Base-by-base conservation (phyloP, 2,113 vertebrate genomes). In the Reinhardtius hippoglossoides region DNA sequence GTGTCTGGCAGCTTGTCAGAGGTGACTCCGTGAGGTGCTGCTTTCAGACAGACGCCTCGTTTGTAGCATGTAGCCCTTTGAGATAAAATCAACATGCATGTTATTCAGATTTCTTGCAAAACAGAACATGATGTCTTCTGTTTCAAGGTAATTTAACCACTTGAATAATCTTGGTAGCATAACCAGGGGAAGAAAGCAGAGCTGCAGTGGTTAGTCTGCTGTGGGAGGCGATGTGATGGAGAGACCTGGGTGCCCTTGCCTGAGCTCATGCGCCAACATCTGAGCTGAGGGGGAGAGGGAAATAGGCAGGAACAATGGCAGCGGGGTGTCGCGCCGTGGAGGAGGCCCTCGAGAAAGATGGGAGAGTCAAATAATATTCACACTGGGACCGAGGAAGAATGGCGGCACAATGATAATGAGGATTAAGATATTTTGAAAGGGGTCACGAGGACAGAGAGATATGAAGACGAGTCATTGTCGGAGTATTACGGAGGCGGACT, bases 351-450 rank as follows among this genome's bases (percentile, higher is more conserved):
- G 67, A 59, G 74, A 46, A 70, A 64, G 60, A 62, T 50, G 40
- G 12, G 16, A 67, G 37, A 88, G 73, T 78, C 31, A 68, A 89
- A 87, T 91, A 52, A 13, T 14, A 75, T 78, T 83, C 9, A 44
- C 63, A 69, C 23, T 35, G 67, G 56, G 62, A 67, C 67, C 0
- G 5, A 58, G 37, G 56, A 74, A 78, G 66, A 55, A 54, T 42
- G 71, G 52, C 16, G 71, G 52, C 16, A 21, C 21, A 64, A 54
- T 73, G 78, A 80, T 66, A 64, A 81, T 74, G 79, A 74, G 72
- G 85, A 88, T 92, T 83, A 76, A 82, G 75, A 90, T 80, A 64
- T 42, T 21, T 67, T 76, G 68, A 85, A 82, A 55, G 40, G 64
- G 67, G 78, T 68, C 66, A 42, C 4, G 13, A 81, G 76, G 78